Conservation (phyloP, 2,113 vertebrate species). For the Pluvianellus socialis region DNA sequence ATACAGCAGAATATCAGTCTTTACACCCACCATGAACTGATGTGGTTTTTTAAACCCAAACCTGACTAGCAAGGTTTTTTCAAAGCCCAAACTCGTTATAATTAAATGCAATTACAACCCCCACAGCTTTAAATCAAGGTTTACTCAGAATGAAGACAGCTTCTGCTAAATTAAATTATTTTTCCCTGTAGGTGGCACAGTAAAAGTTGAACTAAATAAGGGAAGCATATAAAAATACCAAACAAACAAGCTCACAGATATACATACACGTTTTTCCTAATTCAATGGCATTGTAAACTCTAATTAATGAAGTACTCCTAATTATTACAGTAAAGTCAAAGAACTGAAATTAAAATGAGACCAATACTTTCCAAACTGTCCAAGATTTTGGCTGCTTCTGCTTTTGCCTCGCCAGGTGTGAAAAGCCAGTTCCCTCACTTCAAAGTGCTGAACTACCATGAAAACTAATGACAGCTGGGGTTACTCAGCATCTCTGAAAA, state of each 20-base stretch:
- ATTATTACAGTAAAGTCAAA: neutral
- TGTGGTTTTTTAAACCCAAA: neutral
- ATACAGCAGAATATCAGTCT: neutral
- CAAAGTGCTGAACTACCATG: neutral
- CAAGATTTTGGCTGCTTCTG: neutral
- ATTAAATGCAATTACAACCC: neutral
- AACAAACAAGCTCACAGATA: neutral
- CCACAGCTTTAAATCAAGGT: neutral
- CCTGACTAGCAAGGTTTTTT: neutral
- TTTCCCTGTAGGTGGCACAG: neutral
- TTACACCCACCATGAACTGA: neutral
- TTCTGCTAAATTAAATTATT: neutral
- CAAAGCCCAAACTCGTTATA: neutral
- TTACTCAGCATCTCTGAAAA: neutral
- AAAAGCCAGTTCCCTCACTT: neutral
- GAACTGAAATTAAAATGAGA: neutral
- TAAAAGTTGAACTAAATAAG: neutral
- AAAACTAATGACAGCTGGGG: neutral
- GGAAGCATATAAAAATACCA: neutral
- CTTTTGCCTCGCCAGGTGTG: neutral
- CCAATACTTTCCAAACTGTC: neutral
- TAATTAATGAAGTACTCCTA: neutral
- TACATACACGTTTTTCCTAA: neutral
- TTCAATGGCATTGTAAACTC: neutral
- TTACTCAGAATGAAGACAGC: neutral